Conservation (phyloP, 2,888 invertebrate genomes). For the Furcula furcula region DNA sequence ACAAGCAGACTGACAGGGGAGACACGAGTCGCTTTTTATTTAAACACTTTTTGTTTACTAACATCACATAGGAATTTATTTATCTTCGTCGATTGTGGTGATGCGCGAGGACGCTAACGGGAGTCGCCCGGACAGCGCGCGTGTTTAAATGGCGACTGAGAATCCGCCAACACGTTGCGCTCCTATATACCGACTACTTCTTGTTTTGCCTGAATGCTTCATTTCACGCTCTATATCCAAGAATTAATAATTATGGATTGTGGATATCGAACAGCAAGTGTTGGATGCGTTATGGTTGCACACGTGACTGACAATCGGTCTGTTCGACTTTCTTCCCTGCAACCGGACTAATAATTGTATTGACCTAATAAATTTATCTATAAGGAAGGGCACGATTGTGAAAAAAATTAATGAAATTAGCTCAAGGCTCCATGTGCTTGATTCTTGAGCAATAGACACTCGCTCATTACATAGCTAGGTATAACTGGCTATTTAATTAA, state of each 20-base stretch:
- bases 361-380: slow-evolving; percentile 51
- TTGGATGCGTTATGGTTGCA: slow-evolving; percentile 21
- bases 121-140: slow-evolving; percentile 42
- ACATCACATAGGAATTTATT: slow-evolving; percentile 68
- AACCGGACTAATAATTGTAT: slow-evolving; percentile 29
- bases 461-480: not conserved
- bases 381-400: slow-evolving; percentile 44
- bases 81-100: slow-evolving; percentile 42
- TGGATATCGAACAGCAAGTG: slow-evolving; percentile 46
- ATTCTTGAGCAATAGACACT: slow-evolving; percentile 6
- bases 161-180: slow-evolving; percentile 49
- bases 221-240: slow-evolving; percentile 77
- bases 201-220: slow-evolving; percentile 69
- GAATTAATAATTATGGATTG: slow-evolving; percentile 67
- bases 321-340: slow-evolving; percentile 49
- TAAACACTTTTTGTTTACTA: slow-evolving; percentile 76
- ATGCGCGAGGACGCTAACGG: slow-evolving; percentile 31
- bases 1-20: slow-evolving; percentile 58
- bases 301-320: slow-evolving; percentile 36
- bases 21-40: slow-evolving; percentile 61
- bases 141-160: slow-evolving; percentile 59
- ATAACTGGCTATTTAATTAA: not conserved
- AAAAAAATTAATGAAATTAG: slow-evolving; percentile 50
- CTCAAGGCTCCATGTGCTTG: slow-evolving; percentile 43
- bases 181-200: slow-evolving; percentile 73